Evolutionary conservation across 2,888 invertebrate genomes (phyloP).

Genomic region (Bimastos eiseni): DNA sequence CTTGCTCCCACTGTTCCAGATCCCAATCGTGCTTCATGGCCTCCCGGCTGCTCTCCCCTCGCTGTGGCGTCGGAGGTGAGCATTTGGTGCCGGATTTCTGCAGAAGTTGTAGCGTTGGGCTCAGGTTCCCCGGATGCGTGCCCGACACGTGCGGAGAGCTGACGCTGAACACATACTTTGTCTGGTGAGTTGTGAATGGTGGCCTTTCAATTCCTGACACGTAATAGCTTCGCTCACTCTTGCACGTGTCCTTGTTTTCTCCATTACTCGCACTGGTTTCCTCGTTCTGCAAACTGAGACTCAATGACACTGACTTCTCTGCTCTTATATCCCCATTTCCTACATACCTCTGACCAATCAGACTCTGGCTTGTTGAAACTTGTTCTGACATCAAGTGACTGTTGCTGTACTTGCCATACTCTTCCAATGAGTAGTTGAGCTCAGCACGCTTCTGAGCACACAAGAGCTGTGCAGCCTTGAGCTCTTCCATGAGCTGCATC

Average conservation of each 20-base stretch:
- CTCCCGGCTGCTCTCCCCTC: constrained; percentile 38
- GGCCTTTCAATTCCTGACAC: constrained; percentile 45
- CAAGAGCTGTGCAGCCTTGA: constrained; percentile 55
- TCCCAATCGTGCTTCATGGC: constrained; percentile 37
- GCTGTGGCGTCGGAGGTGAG: constrained; percentile 38
- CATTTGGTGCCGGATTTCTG: constrained; percentile 33
- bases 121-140: not conserved
- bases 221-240: constrained; percentile 41
- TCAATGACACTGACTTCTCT: constrained; percentile 65
- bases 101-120: not conserved
- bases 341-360: not conserved
- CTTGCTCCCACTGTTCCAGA: not conserved
- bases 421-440: not conserved
- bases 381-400: not conserved
- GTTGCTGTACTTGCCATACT: not conserved
- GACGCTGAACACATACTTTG: constrained; percentile 44
- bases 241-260: constrained; percentile 13
- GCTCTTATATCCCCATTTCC: constrained; percentile 52
- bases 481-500: constrained; percentile 77
- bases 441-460: constrained; percentile 47
- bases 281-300: not conserved
- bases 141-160: constrained; percentile 30
- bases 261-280: not conserved
- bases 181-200: constrained; percentile 46
- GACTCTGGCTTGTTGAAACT: not conserved